Evolutionary conservation across 2,888 invertebrate genomes (phyloP).

Genomic region (Drosophila antonietae): DNA sequence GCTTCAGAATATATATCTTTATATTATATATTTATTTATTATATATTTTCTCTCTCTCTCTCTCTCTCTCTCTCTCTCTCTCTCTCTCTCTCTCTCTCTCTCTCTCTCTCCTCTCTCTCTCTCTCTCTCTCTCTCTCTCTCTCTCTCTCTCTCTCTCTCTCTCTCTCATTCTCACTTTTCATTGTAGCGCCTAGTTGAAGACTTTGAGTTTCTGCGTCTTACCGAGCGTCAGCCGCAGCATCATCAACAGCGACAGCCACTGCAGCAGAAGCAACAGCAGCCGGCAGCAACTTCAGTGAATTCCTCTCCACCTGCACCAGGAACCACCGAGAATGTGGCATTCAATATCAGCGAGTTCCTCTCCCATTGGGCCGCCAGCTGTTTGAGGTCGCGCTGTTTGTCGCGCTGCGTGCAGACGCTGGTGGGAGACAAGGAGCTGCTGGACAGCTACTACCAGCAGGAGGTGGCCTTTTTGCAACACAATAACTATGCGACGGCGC

Average conservation of each 20-base stretch:
- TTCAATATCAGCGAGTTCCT: constrained; percentile 58
- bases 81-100: no score
- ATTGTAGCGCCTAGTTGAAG: constrained; percentile 67
- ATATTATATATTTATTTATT: no score
- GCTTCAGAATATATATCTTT: no score
- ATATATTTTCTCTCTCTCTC: no score
- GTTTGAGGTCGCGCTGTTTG: constrained; percentile 79
- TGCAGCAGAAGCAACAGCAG: constrained; percentile 23
- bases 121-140: no score
- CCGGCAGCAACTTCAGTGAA: constrained; percentile 28
- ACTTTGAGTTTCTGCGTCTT: constrained; percentile 77
- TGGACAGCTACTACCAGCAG: constrained; percentile 86
- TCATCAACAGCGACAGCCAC: constrained; percentile 18
- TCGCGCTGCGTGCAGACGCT: constrained; percentile 86
- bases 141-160: no score
- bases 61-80: no score
- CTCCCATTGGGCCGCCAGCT: constrained; percentile 69
- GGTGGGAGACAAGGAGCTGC: constrained; percentile 87
- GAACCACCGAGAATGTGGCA: background rate
- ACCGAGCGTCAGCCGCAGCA: constrained; percentile 34
- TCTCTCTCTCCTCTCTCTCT: no score
- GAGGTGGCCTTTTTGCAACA: constrained; percentile 87
- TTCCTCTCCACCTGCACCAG: background rate
- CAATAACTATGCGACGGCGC: constrained; percentile 87
- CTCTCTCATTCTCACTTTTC: background rate